These are phyloP conservation scores for Aporophyla nigra DNA, from an alignment of 2,888 invertebrate genomes.

Conservation along the genomic window DNA sequence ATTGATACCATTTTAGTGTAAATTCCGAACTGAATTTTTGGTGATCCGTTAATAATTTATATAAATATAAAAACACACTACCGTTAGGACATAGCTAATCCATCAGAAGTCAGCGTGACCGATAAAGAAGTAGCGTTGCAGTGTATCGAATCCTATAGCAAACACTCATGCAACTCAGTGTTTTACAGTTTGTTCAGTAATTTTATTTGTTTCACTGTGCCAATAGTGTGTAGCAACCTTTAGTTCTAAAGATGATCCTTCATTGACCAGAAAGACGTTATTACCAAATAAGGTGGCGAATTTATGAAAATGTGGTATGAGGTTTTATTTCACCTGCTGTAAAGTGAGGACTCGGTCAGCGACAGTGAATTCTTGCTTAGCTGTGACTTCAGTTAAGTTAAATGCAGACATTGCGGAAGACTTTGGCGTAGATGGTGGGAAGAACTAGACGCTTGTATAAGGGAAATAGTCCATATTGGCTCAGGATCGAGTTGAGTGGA, in stretches of 20 bases:
- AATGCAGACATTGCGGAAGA: too few relatives aligned
- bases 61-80: constrained; percentile 1
- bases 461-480: too few relatives aligned
- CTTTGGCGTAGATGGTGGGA: too few relatives aligned
- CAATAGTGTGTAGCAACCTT: constrained; percentile 31
- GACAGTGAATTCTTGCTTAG: too few relatives aligned
- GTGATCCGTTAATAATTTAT: neutral
- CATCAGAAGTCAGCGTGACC: constrained; percentile 5
- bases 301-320: neutral
- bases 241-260: constrained; percentile 14
- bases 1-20: too few relatives aligned
- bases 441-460: too few relatives aligned
- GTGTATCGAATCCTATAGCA: constrained; percentile 34
- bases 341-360: neutral
- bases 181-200: constrained; percentile 17
- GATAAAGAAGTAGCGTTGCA: constrained; percentile 35
- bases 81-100: constrained; percentile 15
- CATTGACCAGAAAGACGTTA: neutral
- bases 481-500: too few relatives aligned
- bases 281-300: too few relatives aligned
- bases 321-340: neutral
- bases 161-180: constrained; percentile 41
- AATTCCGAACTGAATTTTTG: neutral
- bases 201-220: constrained; percentile 20
- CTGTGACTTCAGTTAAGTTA: too few relatives aligned